Evolutionary conservation across 2,797 vertebrate species (phyloP), one percentile per base, ranked within the genome.

Genomic region (Bradypodion ventrale): DNA sequence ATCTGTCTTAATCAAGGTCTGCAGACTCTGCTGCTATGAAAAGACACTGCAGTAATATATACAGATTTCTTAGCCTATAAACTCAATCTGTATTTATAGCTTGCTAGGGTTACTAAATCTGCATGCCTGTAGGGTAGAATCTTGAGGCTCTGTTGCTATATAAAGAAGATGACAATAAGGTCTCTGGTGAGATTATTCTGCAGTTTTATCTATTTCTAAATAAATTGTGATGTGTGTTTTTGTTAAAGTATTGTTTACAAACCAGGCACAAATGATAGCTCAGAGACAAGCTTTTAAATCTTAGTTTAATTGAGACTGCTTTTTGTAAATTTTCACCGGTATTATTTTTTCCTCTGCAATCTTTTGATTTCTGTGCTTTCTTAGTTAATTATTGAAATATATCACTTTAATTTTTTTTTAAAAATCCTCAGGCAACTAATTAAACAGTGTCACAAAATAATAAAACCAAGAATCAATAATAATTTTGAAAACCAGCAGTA

Each of bases 1-100:
- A 79, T 65, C 84, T 74, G 13, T 80, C 59, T 65, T 74, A 73
- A 56, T 74, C 49, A 77, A 70, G 49, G 6, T 77, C 32, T 85
- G 44, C 59, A 7, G 60, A 66, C 23, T 65, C 46, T 80, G 35
- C 27, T 37, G 29, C 25, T 25, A 40, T 42, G 74, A 75, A 46
- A 79, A 40, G 42, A 13, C 32, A n/a, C 52, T 79, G 46, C 35
- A 66, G 16, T 80, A n/a, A n/a, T 66, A 16, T 40, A 9, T 73
- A 46, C 19, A 62, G 27, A 35, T 49, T n/a, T 73, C 8, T 49
- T 23, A 6, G 42, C 12, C 62, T 40, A 10, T 29, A 42, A 69
- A 25, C 40, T 52, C 6, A 4, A 75, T 46, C 42, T 82, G 29
- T 74, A 2, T 63, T 70, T 46, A 29, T 65, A 75, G 35, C 32